Conservation (phyloP, 2,113 vertebrate genomes). For the Chloropsis hardwickii region DNA sequence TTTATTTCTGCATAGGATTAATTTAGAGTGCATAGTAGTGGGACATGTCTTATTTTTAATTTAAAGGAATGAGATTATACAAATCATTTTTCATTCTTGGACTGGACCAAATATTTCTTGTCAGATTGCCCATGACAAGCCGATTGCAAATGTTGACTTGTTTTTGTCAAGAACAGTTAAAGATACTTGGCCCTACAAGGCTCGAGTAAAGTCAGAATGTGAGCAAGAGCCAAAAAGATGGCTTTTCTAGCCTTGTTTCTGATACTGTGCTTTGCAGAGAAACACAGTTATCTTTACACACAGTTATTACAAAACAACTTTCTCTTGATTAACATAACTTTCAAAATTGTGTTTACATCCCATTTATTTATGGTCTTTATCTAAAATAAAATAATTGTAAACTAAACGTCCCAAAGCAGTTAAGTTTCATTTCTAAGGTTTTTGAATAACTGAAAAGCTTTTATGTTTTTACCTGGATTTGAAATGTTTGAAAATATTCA, state of each 20-base stretch:
- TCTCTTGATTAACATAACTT: background rate
- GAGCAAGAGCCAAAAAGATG: background rate
- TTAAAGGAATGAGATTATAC: background rate
- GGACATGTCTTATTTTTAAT: background rate
- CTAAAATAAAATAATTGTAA: background rate
- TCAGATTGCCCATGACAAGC: background rate
- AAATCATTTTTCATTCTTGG: background rate
- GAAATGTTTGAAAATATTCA: background rate
- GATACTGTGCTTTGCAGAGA: background rate
- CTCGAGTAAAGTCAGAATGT: background rate
- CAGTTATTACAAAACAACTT: background rate
- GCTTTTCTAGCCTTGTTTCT: background rate
- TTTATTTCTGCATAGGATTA: background rate
- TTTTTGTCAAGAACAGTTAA: background rate
- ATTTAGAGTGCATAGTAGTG: background rate
- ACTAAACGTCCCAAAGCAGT: background rate
- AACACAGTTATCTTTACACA: background rate
- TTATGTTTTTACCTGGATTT: background rate
- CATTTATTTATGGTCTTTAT: background rate
- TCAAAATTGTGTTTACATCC: background rate
- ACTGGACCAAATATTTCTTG: background rate
- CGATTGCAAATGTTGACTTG: background rate
- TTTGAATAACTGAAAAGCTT: background rate
- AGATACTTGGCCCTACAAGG: background rate
- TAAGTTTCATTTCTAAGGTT: background rate